Conservation (phyloP, 2,797 vertebrate genomes). For the Cygnus olor region DNA sequence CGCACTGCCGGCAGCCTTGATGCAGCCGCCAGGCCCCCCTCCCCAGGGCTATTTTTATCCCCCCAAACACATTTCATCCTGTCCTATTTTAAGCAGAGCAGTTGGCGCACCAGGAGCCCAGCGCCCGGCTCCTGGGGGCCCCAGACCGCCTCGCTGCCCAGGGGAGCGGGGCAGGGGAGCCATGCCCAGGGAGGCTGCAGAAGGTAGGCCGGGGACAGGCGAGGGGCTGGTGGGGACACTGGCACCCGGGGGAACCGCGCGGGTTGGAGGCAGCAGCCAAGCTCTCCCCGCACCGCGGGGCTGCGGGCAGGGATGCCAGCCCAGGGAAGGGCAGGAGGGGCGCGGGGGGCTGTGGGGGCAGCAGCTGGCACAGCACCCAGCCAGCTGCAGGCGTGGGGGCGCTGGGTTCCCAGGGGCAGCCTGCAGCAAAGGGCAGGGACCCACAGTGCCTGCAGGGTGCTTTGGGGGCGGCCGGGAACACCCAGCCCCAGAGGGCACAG, state of each 20-base stretch:
- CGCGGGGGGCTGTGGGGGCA: neutral
- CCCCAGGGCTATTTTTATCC: conserved; percentile 34
- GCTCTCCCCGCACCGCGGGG: neutral
- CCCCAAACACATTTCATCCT: conserved; percentile 62
- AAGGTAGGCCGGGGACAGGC: conserved; percentile 72
- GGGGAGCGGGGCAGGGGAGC: neutral
- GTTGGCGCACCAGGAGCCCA: conserved; percentile 53
- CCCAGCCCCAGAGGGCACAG: neutral
- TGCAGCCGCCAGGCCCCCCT: neutral
- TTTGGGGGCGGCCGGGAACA: neutral
- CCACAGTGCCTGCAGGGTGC: neutral
- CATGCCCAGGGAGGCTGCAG: conserved; percentile 77
- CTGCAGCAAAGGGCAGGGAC: neutral
- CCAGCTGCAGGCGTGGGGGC: rapidly evolving
- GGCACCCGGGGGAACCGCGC: rapidly evolving
- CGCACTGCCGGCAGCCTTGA: neutral
- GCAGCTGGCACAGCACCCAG: neutral
- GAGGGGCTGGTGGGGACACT: neutral
- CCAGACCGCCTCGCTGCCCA: neutral
- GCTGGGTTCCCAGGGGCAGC: neutral
- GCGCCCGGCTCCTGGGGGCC: conserved; percentile 55
- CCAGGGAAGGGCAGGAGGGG: neutral
- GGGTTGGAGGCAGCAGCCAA: neutral
- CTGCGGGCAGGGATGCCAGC: neutral
- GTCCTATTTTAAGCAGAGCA: conserved; percentile 75